Evolutionary conservation across 2,113 vertebrate species (phyloP), one percentile per base, ranked within the genome.

Genomic region (Brienomyrus longianalis): DNA sequence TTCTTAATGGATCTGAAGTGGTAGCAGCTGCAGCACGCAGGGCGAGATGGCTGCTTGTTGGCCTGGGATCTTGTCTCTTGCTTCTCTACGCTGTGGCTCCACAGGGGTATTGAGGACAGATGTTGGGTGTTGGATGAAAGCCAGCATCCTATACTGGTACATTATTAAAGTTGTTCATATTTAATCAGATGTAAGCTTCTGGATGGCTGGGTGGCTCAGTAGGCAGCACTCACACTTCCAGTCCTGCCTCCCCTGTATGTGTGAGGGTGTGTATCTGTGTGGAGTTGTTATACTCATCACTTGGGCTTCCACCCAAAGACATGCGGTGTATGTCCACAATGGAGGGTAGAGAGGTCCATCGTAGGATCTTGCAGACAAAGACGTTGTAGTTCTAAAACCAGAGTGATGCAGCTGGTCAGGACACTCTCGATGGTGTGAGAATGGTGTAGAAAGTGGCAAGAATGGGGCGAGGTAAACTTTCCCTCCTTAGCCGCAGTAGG

Each of bases 161-260:
- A 13, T 70, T 70, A 70, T 70, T 70, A 70, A 31, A 70, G n/a
- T 11, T 13, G 62, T 70, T 70, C n/a, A 70, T 70, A 70, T 70
- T 27, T 70, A 70, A 31, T 70, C 62, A 70, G n/a, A 13, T 70
- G 62, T 70, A 52, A 90, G 88, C 62, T 86, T 91, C 91, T 91
- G 89, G 56, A 9, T 54, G 51, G 8, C 10, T 70, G 62, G 62
- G 62, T 70, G 10, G n/a, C 62, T 70, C 27, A 70, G 62, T 31
- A 31, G 62, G 62, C 31, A 27, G 10, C 10, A 70, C 3, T 31
- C 62, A 70, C 62, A 70, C 62, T 11, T 70, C 62, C 10, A 31
- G 62, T 70, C 62, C 62, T 13, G 10, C 11, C n/a, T 70, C 27
- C n/a, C 10, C 62, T 70, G n/a, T 70, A 19, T 70, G n/a, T 31